phyloP scores from a whole-genome alignment of 2,888 invertebrate genomes.

The Enchytraeus crypticus region DNA sequence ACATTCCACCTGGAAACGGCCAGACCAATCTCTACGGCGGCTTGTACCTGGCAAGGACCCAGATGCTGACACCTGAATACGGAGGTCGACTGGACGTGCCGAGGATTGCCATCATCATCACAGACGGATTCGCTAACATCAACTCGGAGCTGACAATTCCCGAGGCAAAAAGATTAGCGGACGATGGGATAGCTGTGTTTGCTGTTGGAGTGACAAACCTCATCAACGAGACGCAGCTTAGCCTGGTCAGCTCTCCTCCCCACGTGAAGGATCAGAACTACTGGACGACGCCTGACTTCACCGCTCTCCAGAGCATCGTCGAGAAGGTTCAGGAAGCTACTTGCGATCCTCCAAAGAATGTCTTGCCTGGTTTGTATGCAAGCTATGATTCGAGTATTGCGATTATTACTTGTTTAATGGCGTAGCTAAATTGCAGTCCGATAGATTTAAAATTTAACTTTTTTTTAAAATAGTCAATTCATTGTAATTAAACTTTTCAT shows the following conservation, averaged over 20 bases:
- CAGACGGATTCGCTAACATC: constrained; percentile 38
- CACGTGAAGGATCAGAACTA: constrained; percentile 14
- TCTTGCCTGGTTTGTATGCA: constrained; percentile 3
- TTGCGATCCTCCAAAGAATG: constrained; percentile 11
- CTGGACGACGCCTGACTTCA: constrained; percentile 22
- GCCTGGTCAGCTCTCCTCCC: constrained; percentile 19
- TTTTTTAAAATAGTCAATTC: too few relatives aligned
- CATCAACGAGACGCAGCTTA: constrained; percentile 18
- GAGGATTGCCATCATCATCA: constrained; percentile 36
- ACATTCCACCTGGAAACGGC: constrained; percentile 14
- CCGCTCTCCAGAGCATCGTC: constrained; percentile 10
- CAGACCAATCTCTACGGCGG: constrained; percentile 21
- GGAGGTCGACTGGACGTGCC: constrained; percentile 31
- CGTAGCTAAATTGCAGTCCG: too few relatives aligned
- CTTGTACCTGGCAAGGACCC: constrained; percentile 14
- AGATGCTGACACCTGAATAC: constrained; percentile 9
- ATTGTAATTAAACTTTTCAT: too few relatives aligned
- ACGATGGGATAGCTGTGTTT: constrained; percentile 9
- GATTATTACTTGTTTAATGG: too few relatives aligned
- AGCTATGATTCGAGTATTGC: too few relatives aligned
- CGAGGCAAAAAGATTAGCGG: constrained; percentile 7
- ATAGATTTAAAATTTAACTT: too few relatives aligned
- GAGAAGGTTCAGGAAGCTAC: constrained; percentile 15
- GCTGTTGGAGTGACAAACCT: constrained; percentile 12
- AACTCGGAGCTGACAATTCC: constrained; percentile 31